A percentile compares a stretch with the other conserved stretches of the same genome.
Evolutionary conservation across 2,797 vertebrate genomes (phyloP).

Genomic region (Arremon brunneinucha): DNA sequence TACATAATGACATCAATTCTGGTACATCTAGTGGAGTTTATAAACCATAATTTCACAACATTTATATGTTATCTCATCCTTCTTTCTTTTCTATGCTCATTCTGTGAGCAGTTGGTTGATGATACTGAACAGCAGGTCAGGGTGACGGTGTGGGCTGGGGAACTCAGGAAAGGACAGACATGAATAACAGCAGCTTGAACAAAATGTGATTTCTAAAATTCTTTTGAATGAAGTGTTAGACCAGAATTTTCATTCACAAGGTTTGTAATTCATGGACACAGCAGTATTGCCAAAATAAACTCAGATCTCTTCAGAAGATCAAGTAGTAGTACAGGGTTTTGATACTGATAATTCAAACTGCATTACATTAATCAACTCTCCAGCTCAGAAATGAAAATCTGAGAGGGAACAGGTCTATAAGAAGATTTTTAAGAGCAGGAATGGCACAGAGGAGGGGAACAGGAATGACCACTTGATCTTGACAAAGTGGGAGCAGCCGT

Average conservation of each 20-base stretch:
- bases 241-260: neutral
- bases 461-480: neutral
- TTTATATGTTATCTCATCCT: neutral
- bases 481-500: neutral
- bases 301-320: neutral
- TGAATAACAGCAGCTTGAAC: rapidly evolving
- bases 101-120: neutral
- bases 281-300: neutral
- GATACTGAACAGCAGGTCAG: neutral
- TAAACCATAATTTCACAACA: neutral
- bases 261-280: neutral
- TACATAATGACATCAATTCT: neutral
- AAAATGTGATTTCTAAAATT: neutral
- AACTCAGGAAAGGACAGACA: neutral
- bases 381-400: neutral
- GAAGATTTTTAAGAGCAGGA: neutral
- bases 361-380: neutral
- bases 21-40: neutral
- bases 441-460: neutral
- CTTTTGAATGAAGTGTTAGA: neutral
- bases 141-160: neutral
- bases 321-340: neutral
- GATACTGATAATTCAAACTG: neutral
- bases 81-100: neutral
- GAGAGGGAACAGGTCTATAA: neutral